Conservation (phyloP, 92 coral and sea anemone genomes). For the Siderastrea radians region DNA sequence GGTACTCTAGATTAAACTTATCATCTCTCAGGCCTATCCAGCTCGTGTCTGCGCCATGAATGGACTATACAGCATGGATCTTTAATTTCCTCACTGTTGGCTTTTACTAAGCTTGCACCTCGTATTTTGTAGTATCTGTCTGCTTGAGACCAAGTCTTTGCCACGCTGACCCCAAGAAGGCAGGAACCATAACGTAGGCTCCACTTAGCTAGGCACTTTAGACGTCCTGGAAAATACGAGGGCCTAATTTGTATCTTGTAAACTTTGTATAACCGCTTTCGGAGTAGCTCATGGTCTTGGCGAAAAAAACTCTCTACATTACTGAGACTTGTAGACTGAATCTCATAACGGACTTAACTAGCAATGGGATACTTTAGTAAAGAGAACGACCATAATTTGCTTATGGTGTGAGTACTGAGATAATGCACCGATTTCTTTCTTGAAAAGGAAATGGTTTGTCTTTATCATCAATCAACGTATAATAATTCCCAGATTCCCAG, state of each 20-base stretch:
- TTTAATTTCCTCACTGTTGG: background rate
- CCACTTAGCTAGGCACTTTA: background rate
- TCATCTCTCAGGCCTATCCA: constrained; percentile 16
- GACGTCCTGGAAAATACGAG: background rate
- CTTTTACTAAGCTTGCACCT: constrained; percentile 1
- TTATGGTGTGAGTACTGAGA: too few relatives aligned
- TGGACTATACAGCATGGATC: background rate
- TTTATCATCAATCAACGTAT: too few relatives aligned
- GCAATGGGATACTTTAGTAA: too few relatives aligned
- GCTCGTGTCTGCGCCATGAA: background rate
- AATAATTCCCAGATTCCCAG: too few relatives aligned
- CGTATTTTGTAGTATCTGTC: background rate
- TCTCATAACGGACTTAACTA: too few relatives aligned
- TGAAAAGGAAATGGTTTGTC: too few relatives aligned
- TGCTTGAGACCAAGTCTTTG: constrained; percentile 4
- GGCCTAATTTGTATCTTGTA: background rate
- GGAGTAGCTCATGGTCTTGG: too few relatives aligned
- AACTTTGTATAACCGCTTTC: too few relatives aligned
- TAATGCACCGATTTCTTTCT: too few relatives aligned
- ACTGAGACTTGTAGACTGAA: too few relatives aligned
- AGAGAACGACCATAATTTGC: too few relatives aligned
- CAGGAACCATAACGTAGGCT: background rate
- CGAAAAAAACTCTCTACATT: too few relatives aligned
- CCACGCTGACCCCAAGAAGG: background rate
- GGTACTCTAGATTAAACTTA: background rate